phyloP scores from a whole-genome alignment of 1,140 invertebrate genomes.

The Akabosia matsudoensis region DNA sequence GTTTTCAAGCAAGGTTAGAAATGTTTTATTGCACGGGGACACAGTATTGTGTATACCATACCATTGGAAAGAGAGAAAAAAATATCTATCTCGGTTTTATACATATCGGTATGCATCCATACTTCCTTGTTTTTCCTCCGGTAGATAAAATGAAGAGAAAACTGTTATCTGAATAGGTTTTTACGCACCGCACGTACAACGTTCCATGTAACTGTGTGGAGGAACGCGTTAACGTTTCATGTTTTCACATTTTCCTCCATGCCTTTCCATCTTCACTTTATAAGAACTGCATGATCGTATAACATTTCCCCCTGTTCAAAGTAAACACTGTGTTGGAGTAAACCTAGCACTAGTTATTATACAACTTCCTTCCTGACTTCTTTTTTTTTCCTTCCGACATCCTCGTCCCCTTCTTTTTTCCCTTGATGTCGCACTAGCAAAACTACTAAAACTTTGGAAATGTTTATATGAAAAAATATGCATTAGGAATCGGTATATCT shows the following conservation, averaged over 20 bases:
- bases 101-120: not conserved
- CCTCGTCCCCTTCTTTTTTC: not conserved
- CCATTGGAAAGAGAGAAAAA: not conserved
- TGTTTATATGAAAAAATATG: conserved; percentile 19
- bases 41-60: not conserved
- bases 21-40: conserved; percentile 8
- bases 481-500: not conserved
- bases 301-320: no score
- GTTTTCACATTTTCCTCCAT: not conserved
- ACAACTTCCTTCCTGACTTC: conserved; percentile 19
- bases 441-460: conserved; percentile 14
- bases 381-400: not conserved
- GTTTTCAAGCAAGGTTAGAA: conserved; percentile 19
- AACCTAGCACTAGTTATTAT: not conserved
- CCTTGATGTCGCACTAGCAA: not conserved
- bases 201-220: not conserved
- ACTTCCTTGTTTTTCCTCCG: not conserved
- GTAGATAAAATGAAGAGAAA: not conserved
- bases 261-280: not conserved
- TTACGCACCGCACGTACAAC: not conserved
- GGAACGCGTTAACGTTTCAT: not conserved
- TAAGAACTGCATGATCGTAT: not conserved
- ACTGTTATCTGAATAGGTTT: not conserved
- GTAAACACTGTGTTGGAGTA: not conserved
- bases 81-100: no score